Evolutionary conservation across 2,888 invertebrate species (phyloP), one percentile per base, ranked within the genome.

Genomic region (Sisyra nigra): DNA sequence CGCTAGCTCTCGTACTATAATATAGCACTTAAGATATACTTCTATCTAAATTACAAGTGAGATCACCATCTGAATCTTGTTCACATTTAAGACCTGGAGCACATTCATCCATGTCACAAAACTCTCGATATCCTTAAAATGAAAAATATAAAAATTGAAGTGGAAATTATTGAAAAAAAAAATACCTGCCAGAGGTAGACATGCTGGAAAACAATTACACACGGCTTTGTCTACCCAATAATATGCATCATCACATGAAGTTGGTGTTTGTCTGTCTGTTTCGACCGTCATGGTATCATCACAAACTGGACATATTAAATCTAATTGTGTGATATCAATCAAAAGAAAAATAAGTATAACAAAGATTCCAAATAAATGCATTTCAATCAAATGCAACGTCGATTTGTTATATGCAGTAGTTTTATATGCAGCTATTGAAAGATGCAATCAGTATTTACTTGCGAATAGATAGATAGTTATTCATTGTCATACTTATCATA

Each of bases 131-230:
- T 17, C 15, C 15, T 14, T 6, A 8, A 18, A 37, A 37, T n/a
- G 15, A 11, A 15, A 7, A 17, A 7, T 37, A 11, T 9, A 34
- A 34, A 34, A 18, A 37, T 4, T 35, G 9, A 15, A 2, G 14
- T 6, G 8, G 13, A 32, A 32, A 32, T 32, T 32, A 7, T 35
- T 35, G 3, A 15, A 3, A 3, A 9, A 14, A 15, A 15, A 37
- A 15, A 15, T 37, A 37, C 37, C n/a, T 15, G 19, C 2, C 2
- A 17, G 17, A 18, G 17, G 11, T 37, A 18, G 18, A 37, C 37
- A 37, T 18, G 17, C 19, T 15, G 37, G 8, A 37, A 37, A 37
- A 37, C 37, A 37, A 19, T 19, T 19, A 37, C 37, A 37, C 3
- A 37, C 8, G 5, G 37, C 4, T 19, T 37, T 19, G 11, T 17